Evolutionary conservation across 1,140 invertebrate species (phyloP), one percentile per base, ranked within the genome.

Genomic region (Stenopsyche tienmushanensis): DNA sequence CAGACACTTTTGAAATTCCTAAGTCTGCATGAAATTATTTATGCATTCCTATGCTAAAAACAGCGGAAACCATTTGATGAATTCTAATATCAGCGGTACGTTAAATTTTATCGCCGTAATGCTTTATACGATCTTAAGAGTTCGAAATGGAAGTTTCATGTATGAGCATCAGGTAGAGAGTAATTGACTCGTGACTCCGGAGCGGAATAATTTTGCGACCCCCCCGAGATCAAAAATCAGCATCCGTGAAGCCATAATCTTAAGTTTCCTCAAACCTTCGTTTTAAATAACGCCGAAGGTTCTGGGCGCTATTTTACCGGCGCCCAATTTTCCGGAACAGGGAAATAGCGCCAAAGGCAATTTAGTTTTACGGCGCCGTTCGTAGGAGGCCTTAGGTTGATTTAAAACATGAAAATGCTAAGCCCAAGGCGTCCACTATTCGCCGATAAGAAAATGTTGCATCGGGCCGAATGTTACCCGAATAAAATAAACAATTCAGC

Each of bases 191-290:
- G n/a, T n/a, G n/a, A n/a, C n/a, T n/a, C n/a, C n/a, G n/a, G n/a
- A n/a, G 29, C 13, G 29, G 29, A 15, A 47, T 47, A 47, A 47
- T 47, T 47, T 18, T 47, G 44, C 44, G 44, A 18, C 17, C 8
- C 44, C 18, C 44, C 18, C 44, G 44, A 47, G 44, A 47, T 47
- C 44, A 5, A 15, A 15, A 47, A 8, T 47, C 44, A 9, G 3
- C 44, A 15, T 8, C 44, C 44, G 44, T 47, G 44, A 47, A 47
- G 44, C 7, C 18, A 47, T 47, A 47, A 47, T 47, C 44, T 47
- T 15, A 20, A 47, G 8, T 47, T 47, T 20, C 7, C 44, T 18
- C 7, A 7, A 18, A 18, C 3, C 17, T 5, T 5, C 17, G 44
- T 47, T 47, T 47, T 47, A 47, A 47, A 18, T 47, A 47, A 47